phyloP scores from a whole-genome alignment of 2,797 vertebrate species.

The Furcifer pardalis region DNA sequence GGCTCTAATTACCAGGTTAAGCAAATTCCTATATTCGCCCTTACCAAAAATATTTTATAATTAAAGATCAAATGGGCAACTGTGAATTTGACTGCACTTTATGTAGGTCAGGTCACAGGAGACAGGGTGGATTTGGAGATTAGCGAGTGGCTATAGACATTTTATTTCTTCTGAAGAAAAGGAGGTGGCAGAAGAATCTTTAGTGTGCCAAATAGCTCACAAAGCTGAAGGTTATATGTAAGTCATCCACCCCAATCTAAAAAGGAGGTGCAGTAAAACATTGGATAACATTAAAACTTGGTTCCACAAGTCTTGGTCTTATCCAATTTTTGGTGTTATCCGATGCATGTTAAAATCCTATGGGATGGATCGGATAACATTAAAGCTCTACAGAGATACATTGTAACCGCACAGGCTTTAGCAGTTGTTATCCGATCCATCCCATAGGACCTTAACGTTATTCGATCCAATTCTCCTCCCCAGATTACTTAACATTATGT shows the following conservation, averaged over 20 bases:
- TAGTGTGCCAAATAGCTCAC: neutral
- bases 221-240: neutral
- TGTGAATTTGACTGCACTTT: conserved; percentile 53
- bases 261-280: no score
- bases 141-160: neutral
- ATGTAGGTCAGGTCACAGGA: conserved; percentile 34
- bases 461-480: no score
- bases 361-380: no score
- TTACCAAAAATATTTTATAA: conserved; percentile 45
- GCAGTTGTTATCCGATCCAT: no score
- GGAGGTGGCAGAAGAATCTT: neutral
- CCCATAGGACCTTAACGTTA: no score
- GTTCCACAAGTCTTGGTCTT: no score
- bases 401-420: no score
- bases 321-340: no score
- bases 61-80: conserved; percentile 65
- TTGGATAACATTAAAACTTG: no score
- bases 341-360: no score
- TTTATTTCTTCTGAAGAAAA: neutral
- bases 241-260: neutral
- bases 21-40: conserved; percentile 60
- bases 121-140: conserved; percentile 8
- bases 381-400: no score
- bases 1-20: conserved; percentile 71
- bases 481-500: no score